phyloP scores from a whole-genome alignment of 35 echinoderm and acorn worm genomes.

The Eucidaris tribuloides region DNA sequence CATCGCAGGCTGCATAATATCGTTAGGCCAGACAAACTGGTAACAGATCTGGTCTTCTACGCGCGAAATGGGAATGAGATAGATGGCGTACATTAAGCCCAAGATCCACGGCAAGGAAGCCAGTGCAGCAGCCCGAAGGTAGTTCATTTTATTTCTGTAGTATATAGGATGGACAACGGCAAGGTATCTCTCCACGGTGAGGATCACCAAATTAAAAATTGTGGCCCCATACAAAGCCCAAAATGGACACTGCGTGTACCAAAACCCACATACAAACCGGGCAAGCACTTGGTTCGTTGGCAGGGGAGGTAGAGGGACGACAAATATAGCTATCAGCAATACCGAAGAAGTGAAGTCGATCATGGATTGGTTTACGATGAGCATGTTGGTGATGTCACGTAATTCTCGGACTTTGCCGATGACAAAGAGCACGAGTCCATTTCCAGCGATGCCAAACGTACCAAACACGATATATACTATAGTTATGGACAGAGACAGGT shows the following conservation, averaged over 20 bases:
- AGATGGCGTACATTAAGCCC: conserved; percentile 35
- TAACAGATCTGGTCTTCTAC: conserved; percentile 22
- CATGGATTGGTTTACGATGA: conserved; percentile 79
- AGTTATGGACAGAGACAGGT: too few relatives aligned
- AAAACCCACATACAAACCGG: conserved; percentile 47
- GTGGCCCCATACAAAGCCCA: conserved; percentile 53
- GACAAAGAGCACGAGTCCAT: conserved; percentile 8
- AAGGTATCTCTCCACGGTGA: conserved; percentile 63
- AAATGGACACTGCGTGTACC: conserved; percentile 58
- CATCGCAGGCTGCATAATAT: neutral
- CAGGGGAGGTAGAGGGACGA: neutral
- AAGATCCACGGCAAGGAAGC: conserved; percentile 30
- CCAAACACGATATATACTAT: neutral
- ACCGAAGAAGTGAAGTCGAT: conserved; percentile 60
- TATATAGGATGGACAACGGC: conserved; percentile 62
- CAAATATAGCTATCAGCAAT: conserved; percentile 29
- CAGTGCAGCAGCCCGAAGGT: neutral
- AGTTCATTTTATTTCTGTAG: conserved; percentile 17
- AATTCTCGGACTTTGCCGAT: neutral
- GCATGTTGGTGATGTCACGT: conserved; percentile 38
- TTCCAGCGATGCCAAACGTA: neutral
- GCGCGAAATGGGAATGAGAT: neutral
- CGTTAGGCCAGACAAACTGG: neutral
- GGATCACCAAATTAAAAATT: conserved; percentile 44
- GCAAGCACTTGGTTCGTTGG: neutral